Percentiles rank a stretch among this genome's conserved stretches.
These are phyloP conservation scores for Chloroceryle inda DNA, from an alignment of 2,797 vertebrate species.

Conservation along the genomic window DNA sequence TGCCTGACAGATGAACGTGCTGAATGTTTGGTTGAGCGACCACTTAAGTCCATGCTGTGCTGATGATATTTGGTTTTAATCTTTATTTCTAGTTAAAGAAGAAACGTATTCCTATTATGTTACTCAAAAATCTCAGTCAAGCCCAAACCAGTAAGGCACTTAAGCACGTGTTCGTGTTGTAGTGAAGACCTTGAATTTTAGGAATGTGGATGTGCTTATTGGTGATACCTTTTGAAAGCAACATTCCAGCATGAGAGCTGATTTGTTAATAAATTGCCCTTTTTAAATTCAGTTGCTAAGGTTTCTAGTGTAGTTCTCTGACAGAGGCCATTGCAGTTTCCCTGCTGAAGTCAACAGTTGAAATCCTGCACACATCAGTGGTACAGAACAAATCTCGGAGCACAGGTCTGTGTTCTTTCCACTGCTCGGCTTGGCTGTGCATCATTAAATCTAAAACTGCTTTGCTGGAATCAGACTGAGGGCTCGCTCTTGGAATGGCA, in stretches of 20 bases:
- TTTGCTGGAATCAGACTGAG: neutral
- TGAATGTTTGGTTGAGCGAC: neutral
- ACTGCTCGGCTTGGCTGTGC: neutral
- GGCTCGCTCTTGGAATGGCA: neutral
- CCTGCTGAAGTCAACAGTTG: neutral
- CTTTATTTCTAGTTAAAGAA: neutral
- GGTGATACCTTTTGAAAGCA: neutral
- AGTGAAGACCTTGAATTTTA: neutral
- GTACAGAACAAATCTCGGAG: rapidly evolving
- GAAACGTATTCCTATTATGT: neutral
- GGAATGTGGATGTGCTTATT: neutral
- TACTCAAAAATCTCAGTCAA: neutral
- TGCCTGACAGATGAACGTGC: neutral
- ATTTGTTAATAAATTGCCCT: neutral
- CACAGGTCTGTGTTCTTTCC: neutral
- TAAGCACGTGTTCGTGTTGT: rapidly evolving
- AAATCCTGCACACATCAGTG: neutral
- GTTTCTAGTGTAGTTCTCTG: neutral
- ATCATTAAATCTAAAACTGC: neutral
- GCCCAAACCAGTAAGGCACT: neutral
- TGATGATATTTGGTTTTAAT: neutral
- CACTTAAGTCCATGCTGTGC: neutral
- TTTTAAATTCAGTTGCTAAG: too few species aligned
- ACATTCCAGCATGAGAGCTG: neutral
- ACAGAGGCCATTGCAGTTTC: rapidly evolving